A percentile compares a stretch with the other conserved stretches of the same genome.
Conservation (phyloP, 2,113 vertebrate species). For the Indri indri region DNA sequence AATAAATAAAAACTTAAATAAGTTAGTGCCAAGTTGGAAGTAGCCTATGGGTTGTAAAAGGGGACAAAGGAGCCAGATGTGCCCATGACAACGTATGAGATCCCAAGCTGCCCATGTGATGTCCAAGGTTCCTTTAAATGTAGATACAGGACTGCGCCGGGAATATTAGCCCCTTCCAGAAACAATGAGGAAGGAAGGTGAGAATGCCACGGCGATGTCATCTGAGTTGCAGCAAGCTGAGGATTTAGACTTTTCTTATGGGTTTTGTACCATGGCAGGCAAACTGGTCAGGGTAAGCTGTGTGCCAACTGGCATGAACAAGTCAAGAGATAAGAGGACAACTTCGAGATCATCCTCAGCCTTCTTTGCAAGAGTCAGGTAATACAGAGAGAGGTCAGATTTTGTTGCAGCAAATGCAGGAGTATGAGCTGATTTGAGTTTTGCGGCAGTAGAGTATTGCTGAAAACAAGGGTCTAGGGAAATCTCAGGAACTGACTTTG, state of each 20-base stretch:
- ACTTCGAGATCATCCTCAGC: rapidly evolving
- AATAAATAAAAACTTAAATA: slow-evolving; percentile 39
- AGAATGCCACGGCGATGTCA: not conserved
- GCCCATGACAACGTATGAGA: not conserved
- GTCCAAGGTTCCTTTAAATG: not conserved
- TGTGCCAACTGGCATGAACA: not conserved
- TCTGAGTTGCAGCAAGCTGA: not conserved
- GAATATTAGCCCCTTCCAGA: not conserved
- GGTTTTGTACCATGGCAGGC: not conserved
- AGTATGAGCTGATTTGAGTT: not conserved
- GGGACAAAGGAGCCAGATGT: not conserved
- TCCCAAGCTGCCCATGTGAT: not conserved
- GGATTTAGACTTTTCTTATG: rapidly evolving
- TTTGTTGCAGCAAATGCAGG: not conserved
- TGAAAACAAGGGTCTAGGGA: not conserved
- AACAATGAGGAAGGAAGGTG: not conserved
- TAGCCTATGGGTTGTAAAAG: not conserved
- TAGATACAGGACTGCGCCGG: not conserved
- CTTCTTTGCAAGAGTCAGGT: not conserved
- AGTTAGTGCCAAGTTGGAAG: not conserved
- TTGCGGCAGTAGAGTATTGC: not conserved
- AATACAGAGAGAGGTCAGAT: not conserved
- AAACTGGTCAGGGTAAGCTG: not conserved
- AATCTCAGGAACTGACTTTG: not conserved
- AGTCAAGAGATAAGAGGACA: not conserved